Evolutionary conservation across 2,888 invertebrate genomes (phyloP).

Genomic region (Zele albiditarsus): DNA sequence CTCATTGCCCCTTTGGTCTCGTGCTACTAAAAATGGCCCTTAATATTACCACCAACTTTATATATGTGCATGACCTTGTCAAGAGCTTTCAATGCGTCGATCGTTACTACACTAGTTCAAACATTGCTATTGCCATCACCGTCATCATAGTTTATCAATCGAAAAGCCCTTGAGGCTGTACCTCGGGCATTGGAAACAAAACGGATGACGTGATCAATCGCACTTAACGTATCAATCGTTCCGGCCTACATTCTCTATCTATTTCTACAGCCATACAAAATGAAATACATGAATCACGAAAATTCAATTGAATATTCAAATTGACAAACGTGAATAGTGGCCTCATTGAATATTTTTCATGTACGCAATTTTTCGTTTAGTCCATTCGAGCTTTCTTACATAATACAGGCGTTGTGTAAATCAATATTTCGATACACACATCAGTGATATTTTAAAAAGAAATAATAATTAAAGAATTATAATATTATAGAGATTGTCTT

Average conservation of each 20-base stretch:
- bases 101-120: neutral
- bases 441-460: neutral
- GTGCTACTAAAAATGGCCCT: neutral
- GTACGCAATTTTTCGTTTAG: neutral
- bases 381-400: neutral
- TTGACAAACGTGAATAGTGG: neutral
- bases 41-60: neutral
- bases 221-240: constrained; percentile 32
- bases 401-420: no score
- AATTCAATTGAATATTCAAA: constrained; percentile 30
- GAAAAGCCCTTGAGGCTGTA: neutral
- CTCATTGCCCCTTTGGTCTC: neutral
- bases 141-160: neutral
- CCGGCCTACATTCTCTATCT: neutral
- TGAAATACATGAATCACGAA: constrained; percentile 25
- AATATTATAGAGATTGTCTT: no score
- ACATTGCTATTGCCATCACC: no score
- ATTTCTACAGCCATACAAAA: neutral
- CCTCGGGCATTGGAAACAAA: constrained; percentile 18
- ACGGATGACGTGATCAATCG: constrained; percentile 37
- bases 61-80: neutral
- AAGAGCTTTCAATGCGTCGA: neutral
- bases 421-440: no score
- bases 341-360: constrained; percentile 8
- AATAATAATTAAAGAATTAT: neutral